Evolutionary conservation across 2,888 invertebrate species (phyloP).

Genomic region (Abrostola triplasia): DNA sequence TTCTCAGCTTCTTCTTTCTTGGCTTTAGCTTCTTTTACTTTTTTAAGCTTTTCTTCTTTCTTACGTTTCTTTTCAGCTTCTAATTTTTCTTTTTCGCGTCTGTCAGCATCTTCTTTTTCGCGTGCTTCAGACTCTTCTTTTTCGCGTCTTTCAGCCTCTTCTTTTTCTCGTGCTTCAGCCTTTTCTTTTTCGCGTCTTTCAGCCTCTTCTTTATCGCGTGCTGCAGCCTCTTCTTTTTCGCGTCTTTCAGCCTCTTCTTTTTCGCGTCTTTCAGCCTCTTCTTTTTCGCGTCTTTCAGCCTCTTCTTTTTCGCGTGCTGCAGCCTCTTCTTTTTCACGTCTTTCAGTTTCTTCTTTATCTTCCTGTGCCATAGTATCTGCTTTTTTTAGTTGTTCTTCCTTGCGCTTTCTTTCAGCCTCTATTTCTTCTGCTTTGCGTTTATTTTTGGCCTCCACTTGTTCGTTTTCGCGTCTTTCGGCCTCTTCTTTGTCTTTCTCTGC

Average conservation of each 20-base stretch:
- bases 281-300: conserved; percentile 21
- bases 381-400: neutral
- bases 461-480: conserved; percentile 15
- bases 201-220: neutral
- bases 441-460: neutral
- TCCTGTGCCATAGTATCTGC: conserved; percentile 10
- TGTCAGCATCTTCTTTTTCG: no score
- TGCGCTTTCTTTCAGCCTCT: neutral
- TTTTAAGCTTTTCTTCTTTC: conserved; percentile 17
- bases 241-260: no score
- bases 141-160: no score
- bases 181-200: conserved; percentile 37
- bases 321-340: neutral
- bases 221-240: no score
- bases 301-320: conserved; percentile 1
- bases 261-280: neutral
- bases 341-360: neutral
- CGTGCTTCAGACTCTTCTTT: no score
- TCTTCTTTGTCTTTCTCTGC: neutral
- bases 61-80: neutral
- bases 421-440: neutral
- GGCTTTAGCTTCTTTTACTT: conserved; percentile 11
- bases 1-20: conserved; percentile 10
- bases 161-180: no score
- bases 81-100: neutral